Base-by-base conservation (phyloP, 2,113 vertebrate genomes). In the Bostrychus sinensis region DNA sequence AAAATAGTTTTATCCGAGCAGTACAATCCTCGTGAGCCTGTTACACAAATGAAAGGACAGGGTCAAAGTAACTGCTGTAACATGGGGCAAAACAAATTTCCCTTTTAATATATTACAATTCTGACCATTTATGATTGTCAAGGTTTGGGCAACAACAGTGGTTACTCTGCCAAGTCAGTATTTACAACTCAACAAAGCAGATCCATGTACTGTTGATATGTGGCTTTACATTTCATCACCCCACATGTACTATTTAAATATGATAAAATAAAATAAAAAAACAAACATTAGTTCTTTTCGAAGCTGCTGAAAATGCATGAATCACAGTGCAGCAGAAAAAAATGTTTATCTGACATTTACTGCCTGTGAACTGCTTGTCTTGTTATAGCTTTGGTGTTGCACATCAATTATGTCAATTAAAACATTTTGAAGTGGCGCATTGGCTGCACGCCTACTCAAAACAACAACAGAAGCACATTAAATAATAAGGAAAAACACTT, bases 391-490 rank as follows among this genome's bases (percentile, higher is more conserved):
- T 51, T 28, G 25, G 16, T 48, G 13, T 26, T 30, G 25, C 48
- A 51, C 48, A 51, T 28, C 48, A 51, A 51, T 51, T 51, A 51
- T 28, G 48, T 9, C 48, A 51, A 51, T 51, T 51, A 51, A 30
- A 30, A 51, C 25, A 51, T 51, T 51, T 30, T 16, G 36, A 37
- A 62, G 17, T 30, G 23, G 53, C 53, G 20, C 30, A 55, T 34
- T 13, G 32, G n/a, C 30, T 36, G 42, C 39, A 36, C 42, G 13
- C 23, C 42, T 19, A 41, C n/a, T 43, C 11, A 43, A 28, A 45
- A 36, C 54, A 71, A 56, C 60, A 64, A n/a, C 59, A 42, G 17
- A 36, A 25, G 14, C 25, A 36, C 13, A 51, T 64, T 41, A 56
- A 43, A 67, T 5, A 53, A n/a, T 55, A 30, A n/a, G 41, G 41